Conservation (phyloP, 1,140 invertebrate species). For the Sogatella furcifera region DNA sequence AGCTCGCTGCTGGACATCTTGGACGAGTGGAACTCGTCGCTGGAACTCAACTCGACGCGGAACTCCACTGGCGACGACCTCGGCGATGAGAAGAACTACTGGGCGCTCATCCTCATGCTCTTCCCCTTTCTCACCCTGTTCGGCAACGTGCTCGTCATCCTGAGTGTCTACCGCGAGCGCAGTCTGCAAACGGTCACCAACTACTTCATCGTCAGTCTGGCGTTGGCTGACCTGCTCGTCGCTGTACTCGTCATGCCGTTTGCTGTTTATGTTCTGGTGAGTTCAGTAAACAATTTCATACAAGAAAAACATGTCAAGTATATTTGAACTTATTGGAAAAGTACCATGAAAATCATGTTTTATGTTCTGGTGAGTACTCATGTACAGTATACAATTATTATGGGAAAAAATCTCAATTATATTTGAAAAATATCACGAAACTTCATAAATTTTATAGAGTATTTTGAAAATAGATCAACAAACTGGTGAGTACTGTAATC, state of each 20-base stretch:
- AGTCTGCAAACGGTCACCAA: constrained; percentile 91
- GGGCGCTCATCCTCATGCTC: constrained; percentile 74
- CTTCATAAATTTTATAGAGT: no score
- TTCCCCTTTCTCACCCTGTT: constrained; percentile 91
- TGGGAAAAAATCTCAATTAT: no score
- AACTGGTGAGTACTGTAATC: no score
- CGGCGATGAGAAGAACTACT: constrained; percentile 51
- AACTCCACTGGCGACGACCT: constrained; percentile 29
- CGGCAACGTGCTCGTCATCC: constrained; percentile 92
- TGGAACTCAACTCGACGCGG: constrained; percentile 40
- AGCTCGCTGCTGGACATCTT: no score
- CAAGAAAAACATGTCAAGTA: no score
- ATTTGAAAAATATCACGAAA: no score
- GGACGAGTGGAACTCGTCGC: constrained; percentile 31
- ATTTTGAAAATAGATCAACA: no score
- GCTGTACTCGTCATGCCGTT: constrained; percentile 97
- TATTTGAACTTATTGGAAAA: no score
- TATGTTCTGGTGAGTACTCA: constrained; percentile 79
- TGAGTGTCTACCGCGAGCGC: constrained; percentile 82
- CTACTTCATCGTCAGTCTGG: constrained; percentile 96
- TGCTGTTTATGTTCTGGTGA: constrained; percentile 92
- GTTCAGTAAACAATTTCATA: no score
- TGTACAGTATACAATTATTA: no score
- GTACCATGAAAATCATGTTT: no score
- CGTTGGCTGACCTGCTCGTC: constrained; percentile 93